phyloP scores from a whole-genome alignment of 2,888 invertebrate genomes.

The Drosophila mercatorum region DNA sequence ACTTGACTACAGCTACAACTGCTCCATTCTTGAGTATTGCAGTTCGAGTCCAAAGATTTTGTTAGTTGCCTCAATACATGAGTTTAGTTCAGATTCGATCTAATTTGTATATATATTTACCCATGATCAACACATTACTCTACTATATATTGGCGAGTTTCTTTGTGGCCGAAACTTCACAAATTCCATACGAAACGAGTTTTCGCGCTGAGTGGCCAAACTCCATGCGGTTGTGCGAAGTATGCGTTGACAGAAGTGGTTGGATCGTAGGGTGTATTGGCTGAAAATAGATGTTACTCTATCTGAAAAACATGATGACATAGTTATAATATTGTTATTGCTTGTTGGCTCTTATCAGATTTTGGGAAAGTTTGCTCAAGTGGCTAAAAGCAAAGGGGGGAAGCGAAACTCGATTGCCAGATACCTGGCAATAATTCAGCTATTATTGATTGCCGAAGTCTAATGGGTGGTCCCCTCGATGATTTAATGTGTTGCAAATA shows the following conservation, averaged over 20 bases:
- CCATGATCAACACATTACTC: background rate
- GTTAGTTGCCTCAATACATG: no score
- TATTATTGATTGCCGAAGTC: conserved; percentile 4
- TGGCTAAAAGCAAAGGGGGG: conserved; percentile 8
- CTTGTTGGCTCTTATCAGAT: conserved; percentile 21
- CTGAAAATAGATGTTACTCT: conserved; percentile 10
- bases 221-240: background rate
- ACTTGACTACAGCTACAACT: background rate
- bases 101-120: background rate
- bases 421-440: conserved; percentile 19
- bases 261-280: background rate
- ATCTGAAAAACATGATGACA: conserved; percentile 22
- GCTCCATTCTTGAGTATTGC: background rate
- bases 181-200: background rate
- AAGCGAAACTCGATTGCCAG: conserved; percentile 4
- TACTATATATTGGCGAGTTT: background rate
- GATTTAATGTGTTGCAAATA: conserved; percentile 21
- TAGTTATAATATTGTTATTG: conserved; percentile 25
- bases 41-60: background rate
- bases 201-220: background rate
- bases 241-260: background rate
- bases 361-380: conserved; percentile 33
- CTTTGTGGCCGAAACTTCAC: background rate
- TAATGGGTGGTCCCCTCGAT: conserved; percentile 2
- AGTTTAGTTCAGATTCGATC: background rate